Evolutionary conservation across 2,113 vertebrate species (phyloP).

Genomic region (Sinosuthora webbiana): DNA sequence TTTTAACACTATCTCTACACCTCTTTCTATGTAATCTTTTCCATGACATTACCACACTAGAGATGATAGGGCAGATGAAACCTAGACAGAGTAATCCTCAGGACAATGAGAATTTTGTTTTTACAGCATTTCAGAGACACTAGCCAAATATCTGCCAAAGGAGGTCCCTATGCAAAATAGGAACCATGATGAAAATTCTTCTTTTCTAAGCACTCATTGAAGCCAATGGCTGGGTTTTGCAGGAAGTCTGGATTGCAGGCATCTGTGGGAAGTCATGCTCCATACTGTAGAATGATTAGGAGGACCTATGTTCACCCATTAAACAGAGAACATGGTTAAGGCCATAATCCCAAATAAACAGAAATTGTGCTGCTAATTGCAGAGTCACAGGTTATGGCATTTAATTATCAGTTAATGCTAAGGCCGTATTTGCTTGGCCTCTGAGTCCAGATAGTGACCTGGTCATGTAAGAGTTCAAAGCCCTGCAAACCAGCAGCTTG

Average conservation of each 20-base stretch:
- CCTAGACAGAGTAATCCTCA: background rate
- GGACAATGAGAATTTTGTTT: background rate
- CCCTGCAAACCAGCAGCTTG: background rate
- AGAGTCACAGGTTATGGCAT: background rate
- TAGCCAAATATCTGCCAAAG: background rate
- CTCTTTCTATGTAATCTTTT: background rate
- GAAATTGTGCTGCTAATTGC: background rate
- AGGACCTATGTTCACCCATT: background rate
- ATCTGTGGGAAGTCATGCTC: background rate
- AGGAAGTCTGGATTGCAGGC: background rate
- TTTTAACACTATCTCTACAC: background rate
- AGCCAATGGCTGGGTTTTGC: background rate
- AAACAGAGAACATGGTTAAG: background rate
- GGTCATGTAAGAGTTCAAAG: background rate
- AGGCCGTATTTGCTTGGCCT: rapidly evolving
- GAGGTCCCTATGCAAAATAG: background rate
- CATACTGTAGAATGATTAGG: background rate
- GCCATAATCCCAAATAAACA: background rate
- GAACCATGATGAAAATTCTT: background rate
- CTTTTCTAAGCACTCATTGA: background rate
- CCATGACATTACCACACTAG: background rate
- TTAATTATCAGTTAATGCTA: background rate
- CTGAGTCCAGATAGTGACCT: background rate
- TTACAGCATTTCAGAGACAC: background rate
- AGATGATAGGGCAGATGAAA: background rate